These are phyloP conservation scores for Listrodromus nycthemerus DNA, from an alignment of 2,888 invertebrate species.

Conservation along the genomic window DNA sequence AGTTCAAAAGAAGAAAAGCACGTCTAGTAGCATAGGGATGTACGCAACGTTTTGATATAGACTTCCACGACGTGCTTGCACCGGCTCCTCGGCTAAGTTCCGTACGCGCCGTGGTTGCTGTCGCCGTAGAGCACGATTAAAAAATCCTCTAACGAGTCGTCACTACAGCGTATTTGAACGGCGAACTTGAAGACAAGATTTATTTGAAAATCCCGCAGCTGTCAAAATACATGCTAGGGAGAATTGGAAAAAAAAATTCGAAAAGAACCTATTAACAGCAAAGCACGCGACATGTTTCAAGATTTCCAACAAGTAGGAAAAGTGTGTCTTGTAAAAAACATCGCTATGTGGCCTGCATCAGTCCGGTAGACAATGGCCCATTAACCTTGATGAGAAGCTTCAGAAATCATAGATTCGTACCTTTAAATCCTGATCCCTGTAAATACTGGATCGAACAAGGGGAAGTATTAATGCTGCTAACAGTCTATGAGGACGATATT, in stretches of 20 bases:
- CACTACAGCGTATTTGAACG: constrained; percentile 70
- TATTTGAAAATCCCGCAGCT: constrained; percentile 62
- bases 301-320: constrained; percentile 10
- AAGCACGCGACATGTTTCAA: constrained; percentile 15
- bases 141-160: constrained; percentile 70
- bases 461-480: neutral
- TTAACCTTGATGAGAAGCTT: constrained; percentile 1
- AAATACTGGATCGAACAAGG: neutral
- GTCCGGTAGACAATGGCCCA: constrained; percentile 27
- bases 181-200: constrained; percentile 65
- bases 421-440: constrained; percentile 24
- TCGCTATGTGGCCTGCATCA: constrained; percentile 29
- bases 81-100: constrained; percentile 64
- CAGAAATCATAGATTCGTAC: neutral
- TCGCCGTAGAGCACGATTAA: constrained; percentile 65
- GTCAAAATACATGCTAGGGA: constrained; percentile 25
- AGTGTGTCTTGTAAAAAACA: constrained; percentile 34
- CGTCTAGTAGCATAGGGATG: constrained; percentile 66
- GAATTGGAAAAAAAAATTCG: constrained; percentile 6
- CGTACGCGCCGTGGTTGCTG: constrained; percentile 65
- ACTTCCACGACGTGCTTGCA: constrained; percentile 66
- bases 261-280: neutral
- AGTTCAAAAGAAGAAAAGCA: constrained; percentile 64
- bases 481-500: constrained; percentile 37
- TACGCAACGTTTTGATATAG: constrained; percentile 64